phyloP scores from a whole-genome alignment of 2,888 invertebrate species.

The Dryadula phaetusa region DNA sequence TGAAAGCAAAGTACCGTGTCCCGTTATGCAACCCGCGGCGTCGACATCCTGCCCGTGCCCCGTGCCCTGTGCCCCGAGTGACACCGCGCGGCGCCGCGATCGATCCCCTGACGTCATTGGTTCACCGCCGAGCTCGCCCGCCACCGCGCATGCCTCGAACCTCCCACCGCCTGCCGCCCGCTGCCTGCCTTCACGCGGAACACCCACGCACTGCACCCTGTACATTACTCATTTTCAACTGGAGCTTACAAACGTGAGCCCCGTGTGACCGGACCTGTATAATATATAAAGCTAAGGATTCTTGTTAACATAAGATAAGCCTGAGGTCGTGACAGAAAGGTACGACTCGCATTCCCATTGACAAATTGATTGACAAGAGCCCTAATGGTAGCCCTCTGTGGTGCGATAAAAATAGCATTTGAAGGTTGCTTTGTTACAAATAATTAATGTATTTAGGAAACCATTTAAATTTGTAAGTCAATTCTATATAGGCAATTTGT shows the following conservation, averaged over 20 bases:
- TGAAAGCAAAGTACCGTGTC: slow-evolving; percentile 52
- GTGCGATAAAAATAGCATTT: slow-evolving; percentile 45
- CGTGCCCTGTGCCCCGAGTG: slow-evolving; percentile 56
- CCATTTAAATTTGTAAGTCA: neutral
- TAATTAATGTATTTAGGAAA: neutral
- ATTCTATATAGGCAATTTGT: too few relatives aligned
- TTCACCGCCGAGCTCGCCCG: slow-evolving; percentile 37
- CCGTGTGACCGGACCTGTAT: slow-evolving; percentile 22
- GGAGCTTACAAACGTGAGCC: neutral
- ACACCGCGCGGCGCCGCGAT: slow-evolving; percentile 58
- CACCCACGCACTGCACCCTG: slow-evolving; percentile 4
- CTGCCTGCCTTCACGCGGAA: slow-evolving; percentile 33
- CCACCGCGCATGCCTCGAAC: slow-evolving; percentile 53
- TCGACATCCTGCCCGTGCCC: slow-evolving; percentile 54
- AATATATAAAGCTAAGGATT: neutral
- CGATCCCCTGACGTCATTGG: slow-evolving; percentile 79
- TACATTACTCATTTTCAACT: slow-evolving; percentile 50
- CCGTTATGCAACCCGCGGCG: slow-evolving; percentile 68
- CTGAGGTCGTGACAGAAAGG: slow-evolving; percentile 50
- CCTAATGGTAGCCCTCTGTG: slow-evolving; percentile 45
- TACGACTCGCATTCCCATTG: slow-evolving; percentile 64
- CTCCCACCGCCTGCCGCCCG: slow-evolving; percentile 46
- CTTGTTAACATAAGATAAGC: slow-evolving; percentile 25
- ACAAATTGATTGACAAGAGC: slow-evolving; percentile 71
- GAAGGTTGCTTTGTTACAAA: slow-evolving; percentile 8